Percentiles rank a stretch among this genome's conserved stretches.
These are phyloP conservation scores for Porites rus DNA, from an alignment of 92 coral and sea anemone species.

Conservation along the genomic window DNA sequence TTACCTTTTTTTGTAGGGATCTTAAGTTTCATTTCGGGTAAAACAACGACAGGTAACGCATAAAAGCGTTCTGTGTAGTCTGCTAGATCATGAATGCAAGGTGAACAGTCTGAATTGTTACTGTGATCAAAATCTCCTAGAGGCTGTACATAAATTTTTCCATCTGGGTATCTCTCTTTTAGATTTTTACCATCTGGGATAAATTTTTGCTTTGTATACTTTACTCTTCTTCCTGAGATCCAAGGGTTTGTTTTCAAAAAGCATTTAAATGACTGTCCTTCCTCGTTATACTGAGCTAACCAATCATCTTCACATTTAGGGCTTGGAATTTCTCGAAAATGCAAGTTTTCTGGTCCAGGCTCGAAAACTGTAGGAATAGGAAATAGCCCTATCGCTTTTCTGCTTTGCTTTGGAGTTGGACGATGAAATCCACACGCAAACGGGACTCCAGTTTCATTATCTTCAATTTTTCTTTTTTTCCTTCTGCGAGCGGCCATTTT, in stretches of 20 bases:
- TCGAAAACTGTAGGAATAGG: conserved; percentile 27
- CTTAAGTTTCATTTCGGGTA: conserved; percentile 60
- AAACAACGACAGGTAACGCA: conserved; percentile 61
- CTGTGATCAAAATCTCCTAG: conserved; percentile 68
- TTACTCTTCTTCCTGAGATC: conserved; percentile 63
- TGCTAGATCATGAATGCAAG: conserved; percentile 55
- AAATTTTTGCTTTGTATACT: conserved; percentile 50
- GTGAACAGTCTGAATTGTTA: conserved; percentile 26
- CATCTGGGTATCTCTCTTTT: conserved; percentile 76
- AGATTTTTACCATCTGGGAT: conserved; percentile 57
- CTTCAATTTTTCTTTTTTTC: conserved; percentile 43
- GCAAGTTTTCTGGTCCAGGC: conserved; percentile 36
- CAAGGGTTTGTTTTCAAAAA: conserved; percentile 72
- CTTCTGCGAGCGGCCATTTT: conserved; percentile 69
- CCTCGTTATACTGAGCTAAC: conserved; percentile 73
- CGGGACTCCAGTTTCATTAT: conserved; percentile 9
- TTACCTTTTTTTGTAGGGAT: conserved; percentile 69
- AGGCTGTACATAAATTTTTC: conserved; percentile 70
- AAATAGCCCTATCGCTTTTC: conserved; percentile 58
- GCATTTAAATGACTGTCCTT: conserved; percentile 68
- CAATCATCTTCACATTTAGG: conserved; percentile 67
- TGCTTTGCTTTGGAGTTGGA: conserved; percentile 62
- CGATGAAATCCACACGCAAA: conserved; percentile 68
- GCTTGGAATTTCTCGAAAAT: conserved; percentile 54
- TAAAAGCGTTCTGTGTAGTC: conserved; percentile 69